Evolutionary conservation across 2,888 invertebrate species (phyloP), one percentile per base, ranked within the genome.

Genomic region (Dryocosmus kuriphilus): DNA sequence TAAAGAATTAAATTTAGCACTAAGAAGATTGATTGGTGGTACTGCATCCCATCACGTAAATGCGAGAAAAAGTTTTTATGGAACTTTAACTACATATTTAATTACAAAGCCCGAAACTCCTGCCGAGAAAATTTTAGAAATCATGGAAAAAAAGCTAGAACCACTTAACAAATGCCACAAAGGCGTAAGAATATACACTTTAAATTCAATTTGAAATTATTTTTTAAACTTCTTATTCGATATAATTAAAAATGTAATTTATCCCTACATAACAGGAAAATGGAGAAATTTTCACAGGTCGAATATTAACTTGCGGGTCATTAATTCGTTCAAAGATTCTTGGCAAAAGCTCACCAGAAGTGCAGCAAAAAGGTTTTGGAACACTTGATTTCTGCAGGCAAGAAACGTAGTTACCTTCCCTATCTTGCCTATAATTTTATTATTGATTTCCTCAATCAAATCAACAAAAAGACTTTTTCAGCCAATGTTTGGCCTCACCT

Each of bases 21-120:
- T 97, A 51, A 94, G 94, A 81, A 93, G 96, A 84, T 91, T 96
- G 73, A 92, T 97, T 4, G 93, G 96, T 83, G 96, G 96, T 80
- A 92, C 96, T 80, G 96, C 96, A 46, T 94, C 96, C 1, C 94
- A 95, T 27, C 93, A 94, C 57, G 93, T 93, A 30, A 92, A 93
- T 30, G 93, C 95, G 41, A 93, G 95, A 84, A 93, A 94, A 78
- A 96, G 96, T 32, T 96, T 95, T 91, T 96, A 94, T 88, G 93
- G 94, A 0, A 93, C 95, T 14, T 92, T 97, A 19, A 94, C 95
- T n/a, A 93, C 93, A 8, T 90, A 95, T 77, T 89, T 96, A 16
- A 92, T 91, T 61, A 91, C 93, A 74, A 92, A 93, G 78, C 91
- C 93, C 1, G 91, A 93, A 71, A 91, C 94, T 0, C 90, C 93